A percentile compares a stretch with the other conserved stretches of the same genome.
phyloP scores from a whole-genome alignment of 2,797 vertebrate species.

The Tragopan temminckii region DNA sequence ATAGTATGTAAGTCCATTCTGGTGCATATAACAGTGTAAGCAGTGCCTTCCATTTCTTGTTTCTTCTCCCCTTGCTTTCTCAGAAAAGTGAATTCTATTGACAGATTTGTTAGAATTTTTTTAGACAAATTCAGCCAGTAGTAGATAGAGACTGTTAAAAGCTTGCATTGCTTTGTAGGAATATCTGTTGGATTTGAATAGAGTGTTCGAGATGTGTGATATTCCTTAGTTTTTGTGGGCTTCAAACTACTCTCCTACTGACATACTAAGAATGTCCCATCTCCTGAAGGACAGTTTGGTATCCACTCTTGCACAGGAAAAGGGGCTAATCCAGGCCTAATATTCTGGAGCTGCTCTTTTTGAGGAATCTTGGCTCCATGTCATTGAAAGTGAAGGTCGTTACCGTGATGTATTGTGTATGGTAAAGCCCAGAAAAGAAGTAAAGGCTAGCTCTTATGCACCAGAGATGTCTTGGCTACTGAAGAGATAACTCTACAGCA shows the following conservation, averaged over 20 bases:
- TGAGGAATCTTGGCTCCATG: background rate
- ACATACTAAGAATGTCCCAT: background rate
- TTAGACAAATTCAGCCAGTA: background rate
- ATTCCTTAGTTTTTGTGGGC: background rate
- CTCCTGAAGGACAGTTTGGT: background rate
- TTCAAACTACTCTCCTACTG: background rate
- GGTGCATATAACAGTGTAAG: background rate
- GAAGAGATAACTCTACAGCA: background rate
- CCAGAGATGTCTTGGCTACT: background rate
- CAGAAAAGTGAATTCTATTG: background rate
- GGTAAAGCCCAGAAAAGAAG: background rate
- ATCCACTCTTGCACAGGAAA: background rate
- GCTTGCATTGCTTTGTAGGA: background rate
- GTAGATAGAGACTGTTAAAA: background rate
- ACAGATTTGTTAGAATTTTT: background rate
- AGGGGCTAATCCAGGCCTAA: background rate
- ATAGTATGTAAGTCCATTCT: slow-evolving; percentile 22
- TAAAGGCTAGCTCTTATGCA: background rate
- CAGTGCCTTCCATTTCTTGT: slow-evolving; percentile 10
- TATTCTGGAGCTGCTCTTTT: background rate
- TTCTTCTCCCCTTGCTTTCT: slow-evolving; percentile 16
- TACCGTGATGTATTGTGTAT: background rate
- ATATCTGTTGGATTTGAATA: background rate
- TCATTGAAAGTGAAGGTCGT: background rate
- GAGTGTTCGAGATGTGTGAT: background rate